Base-by-base conservation (phyloP, 1,140 invertebrate species). In the Nasonia giraulti region DNA sequence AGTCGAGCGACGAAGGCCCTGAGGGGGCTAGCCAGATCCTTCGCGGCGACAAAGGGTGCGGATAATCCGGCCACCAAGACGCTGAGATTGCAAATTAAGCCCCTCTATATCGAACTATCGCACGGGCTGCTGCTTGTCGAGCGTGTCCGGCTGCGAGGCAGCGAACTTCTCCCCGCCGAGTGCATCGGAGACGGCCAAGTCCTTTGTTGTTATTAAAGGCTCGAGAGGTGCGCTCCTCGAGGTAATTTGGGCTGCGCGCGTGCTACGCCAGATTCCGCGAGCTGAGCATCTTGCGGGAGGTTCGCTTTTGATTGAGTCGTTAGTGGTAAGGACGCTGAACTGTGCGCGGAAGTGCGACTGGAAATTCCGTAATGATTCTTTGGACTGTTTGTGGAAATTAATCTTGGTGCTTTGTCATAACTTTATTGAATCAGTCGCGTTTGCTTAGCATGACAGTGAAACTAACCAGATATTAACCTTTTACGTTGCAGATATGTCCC, bases 21-120 rank as follows among this genome's bases (percentile, higher is more conserved):
- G 50, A 1, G 47, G 47, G 47, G 47, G 14, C 14, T 4, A 17
- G 47, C 47, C 55, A 62, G 55, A 62, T 62, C 55, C 55, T 62
- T 17, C 17, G 20, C 20, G 55, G 20, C 12, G 31, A 82, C 47
- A 82, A 83, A 77, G 74, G 71, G 8, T n/a, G 2, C 14, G 23
- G 20, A 68, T 77, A 83, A 83, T 77, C 73, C 23, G 12, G 44
- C 20, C 66, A 31, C 47, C 44, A 55, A 62, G 71, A 50, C 11
- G 17, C 27, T n/a, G 37, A 77, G 23, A 76, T 76, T 83, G 37
- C 23, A 27, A 78, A 83, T 77, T 83, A 77, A 83, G 33, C 23
- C 81, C 10, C 73, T 74, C 1, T 20, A 44, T 11, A 62, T 75
- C 71, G 20, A 81, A 81, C 37, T 33, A 81, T 37, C 20, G 20